Evolutionary conservation across 2,113 vertebrate genomes (phyloP), one percentile per base, ranked within the genome.

Genomic region (Myiozetetes cayanensis): DNA sequence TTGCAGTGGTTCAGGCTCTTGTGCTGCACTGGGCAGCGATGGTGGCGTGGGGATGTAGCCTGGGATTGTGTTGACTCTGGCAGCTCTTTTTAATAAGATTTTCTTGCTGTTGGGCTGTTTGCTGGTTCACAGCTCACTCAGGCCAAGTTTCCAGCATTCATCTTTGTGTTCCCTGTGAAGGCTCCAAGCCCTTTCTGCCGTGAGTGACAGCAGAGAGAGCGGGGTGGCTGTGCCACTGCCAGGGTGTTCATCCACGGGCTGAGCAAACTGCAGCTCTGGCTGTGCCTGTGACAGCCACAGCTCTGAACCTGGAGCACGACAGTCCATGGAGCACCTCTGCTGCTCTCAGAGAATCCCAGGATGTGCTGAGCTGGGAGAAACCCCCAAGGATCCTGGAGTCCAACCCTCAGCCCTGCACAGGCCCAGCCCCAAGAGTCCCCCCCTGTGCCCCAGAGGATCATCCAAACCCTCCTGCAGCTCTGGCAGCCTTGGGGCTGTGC

Each of bases 151-250:
- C 63, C 41, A 8, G 14, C 8, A 23, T 41, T 47, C 8, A 9
- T 50, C 17, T 87, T 14, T 52, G 37, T 66, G 53, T 47, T 93
- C 30, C 6, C 65, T 55, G 41, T 18, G 31, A 55, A 61, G 50
- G 58, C 28, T 77, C 28, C 41, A 14, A 80, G 46, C 83, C 6
- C 1, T 25, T 84, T 49, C 20, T 78, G 33, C 16, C 75, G 95
- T 92, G 63, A 70, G 41, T 86, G 92, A 20, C 85, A 91, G 83
- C 72, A 50, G 62, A 2, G 10, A 9, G 61, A 53, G 62, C 28
- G 0, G 0, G 20, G 25, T 31, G 1, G 8, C 46, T 62, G 28
- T 37, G 15, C 31, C 61, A 33, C 12, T 81, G 77, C 24, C 47
- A 55, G 56, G 23, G 14, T 25, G 21, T 13, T 86, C 62, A 55